These are phyloP conservation scores for Perca flavescens DNA, from an alignment of 2,113 vertebrate species.

Conservation along the genomic window DNA sequence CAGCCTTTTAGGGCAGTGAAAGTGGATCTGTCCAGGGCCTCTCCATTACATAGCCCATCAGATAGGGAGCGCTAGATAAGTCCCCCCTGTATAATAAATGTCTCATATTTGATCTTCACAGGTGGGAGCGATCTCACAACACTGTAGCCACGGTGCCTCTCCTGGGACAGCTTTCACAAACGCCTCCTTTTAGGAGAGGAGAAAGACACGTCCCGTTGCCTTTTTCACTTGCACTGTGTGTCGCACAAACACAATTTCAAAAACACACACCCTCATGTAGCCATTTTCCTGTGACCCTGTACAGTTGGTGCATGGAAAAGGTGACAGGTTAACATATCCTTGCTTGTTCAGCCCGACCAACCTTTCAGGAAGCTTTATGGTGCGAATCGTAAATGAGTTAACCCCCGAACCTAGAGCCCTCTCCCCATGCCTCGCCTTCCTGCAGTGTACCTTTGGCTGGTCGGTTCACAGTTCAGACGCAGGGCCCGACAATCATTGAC, in stretches of 20 bases:
- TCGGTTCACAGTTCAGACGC: constrained; percentile 78
- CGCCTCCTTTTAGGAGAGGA: constrained; percentile 61
- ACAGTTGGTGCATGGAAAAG: constrained; percentile 32
- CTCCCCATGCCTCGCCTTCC: constrained; percentile 24
- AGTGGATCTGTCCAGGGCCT: constrained; percentile 79
- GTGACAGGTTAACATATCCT: constrained; percentile 75
- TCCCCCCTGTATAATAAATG: constrained; percentile 84
- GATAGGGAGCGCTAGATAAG: constrained; percentile 82
- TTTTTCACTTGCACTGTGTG: constrained; percentile 31
- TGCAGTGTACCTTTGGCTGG: constrained; percentile 11
- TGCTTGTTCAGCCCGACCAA: constrained; percentile 59
- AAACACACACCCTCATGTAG: constrained; percentile 16
- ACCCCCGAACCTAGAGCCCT: constrained; percentile 58
- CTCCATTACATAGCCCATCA: constrained; percentile 85
- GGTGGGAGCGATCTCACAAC: constrained; percentile 80
- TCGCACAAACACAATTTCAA: constrained; percentile 35
- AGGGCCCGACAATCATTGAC: constrained; percentile 73
- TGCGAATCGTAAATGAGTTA: constrained; percentile 69
- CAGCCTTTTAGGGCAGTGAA: constrained; percentile 84
- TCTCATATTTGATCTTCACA: constrained; percentile 86
- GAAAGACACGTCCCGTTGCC: constrained; percentile 36
- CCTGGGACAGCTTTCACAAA: constrained; percentile 71
- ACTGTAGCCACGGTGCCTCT: constrained; percentile 57
- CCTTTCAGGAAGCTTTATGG: constrained; percentile 74
- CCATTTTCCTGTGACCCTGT: constrained; percentile 37